These are phyloP conservation scores for Rhinatrema bivittatum DNA, from an alignment of 2,797 vertebrate genomes.

Conservation along the genomic window DNA sequence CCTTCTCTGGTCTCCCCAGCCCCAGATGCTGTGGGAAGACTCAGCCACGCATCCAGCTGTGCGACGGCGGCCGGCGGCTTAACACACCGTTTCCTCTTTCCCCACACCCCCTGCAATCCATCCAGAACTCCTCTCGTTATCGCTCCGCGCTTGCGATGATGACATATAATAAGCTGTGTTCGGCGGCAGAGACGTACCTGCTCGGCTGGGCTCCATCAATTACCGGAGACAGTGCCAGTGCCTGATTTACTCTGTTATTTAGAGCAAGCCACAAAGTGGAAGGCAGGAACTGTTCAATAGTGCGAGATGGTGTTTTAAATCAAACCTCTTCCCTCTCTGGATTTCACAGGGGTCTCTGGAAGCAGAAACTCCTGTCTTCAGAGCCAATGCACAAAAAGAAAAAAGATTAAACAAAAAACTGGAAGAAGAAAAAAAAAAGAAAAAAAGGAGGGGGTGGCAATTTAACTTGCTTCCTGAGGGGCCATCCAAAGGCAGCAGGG, in stretches of 20 bases:
- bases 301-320: constrained; percentile 41
- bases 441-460: no score
- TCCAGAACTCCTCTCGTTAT: constrained; percentile 7
- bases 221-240: constrained; percentile 29
- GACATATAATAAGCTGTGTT: constrained; percentile 8
- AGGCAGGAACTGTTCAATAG: constrained; percentile 37
- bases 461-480: constrained; percentile 41
- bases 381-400: constrained; percentile 39
- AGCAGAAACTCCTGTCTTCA: constrained; percentile 25
- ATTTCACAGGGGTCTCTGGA: constrained; percentile 15
- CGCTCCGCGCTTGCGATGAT: neutral
- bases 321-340: constrained; percentile 28
- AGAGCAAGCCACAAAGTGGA: constrained; percentile 8
- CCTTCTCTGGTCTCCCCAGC: neutral
- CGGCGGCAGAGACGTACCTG: constrained; percentile 11
- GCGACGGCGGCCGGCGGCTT: neutral
- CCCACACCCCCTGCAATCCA: constrained; percentile 12
- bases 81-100: constrained; percentile 11
- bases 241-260: constrained; percentile 42
- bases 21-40: no score
- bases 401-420: no score
- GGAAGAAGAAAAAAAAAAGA: constrained; percentile 34
- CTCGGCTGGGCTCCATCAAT: constrained; percentile 30
- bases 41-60: neutral
- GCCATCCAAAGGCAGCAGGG: constrained; percentile 35